These are phyloP conservation scores for Meteorus cinctellus DNA, from an alignment of 2,888 invertebrate genomes.

Conservation along the genomic window DNA sequence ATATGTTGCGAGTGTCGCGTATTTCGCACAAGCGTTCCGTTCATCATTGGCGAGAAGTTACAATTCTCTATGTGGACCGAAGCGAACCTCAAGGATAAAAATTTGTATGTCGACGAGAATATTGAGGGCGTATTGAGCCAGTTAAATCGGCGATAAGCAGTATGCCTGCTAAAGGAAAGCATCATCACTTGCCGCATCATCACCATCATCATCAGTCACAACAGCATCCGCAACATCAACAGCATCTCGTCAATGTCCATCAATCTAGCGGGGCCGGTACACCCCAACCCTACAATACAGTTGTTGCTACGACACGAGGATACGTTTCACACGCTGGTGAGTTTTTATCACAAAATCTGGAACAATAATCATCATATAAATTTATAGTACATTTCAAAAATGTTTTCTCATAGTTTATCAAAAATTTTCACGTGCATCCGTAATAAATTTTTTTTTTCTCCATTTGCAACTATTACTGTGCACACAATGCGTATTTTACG, in stretches of 20 bases:
- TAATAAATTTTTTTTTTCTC: not conserved
- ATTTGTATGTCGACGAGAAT: conserved; percentile 62
- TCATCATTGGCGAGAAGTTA: conserved; percentile 11
- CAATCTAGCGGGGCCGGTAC: conserved; percentile 58
- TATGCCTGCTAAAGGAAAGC: conserved; percentile 68
- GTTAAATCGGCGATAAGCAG: conserved; percentile 64
- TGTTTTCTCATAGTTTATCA: too few species aligned
- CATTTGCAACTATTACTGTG: not conserved
- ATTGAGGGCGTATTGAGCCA: conserved; percentile 60
- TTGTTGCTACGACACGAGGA: conserved; percentile 59
- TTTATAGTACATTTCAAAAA: not conserved
- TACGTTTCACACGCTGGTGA: conserved; percentile 64
- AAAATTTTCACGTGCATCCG: too few species aligned
- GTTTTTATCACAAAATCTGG: conserved; percentile 42
- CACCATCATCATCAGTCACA: conserved; percentile 58
- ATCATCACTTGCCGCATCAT: conserved; percentile 64
- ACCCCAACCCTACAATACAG: conserved; percentile 62
- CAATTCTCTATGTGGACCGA: conserved; percentile 66
- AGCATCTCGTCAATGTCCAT: conserved; percentile 60
- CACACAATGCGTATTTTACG: not conserved
- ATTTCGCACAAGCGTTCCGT: conserved; percentile 18
- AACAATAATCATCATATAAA: not conserved
- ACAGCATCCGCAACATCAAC: conserved; percentile 55
- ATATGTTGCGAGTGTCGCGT: conserved; percentile 9
- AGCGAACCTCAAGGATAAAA: conserved; percentile 61